A percentile compares a stretch with the other conserved stretches of the same genome.
phyloP scores from a whole-genome alignment of 1,140 invertebrate genomes.

The Thalassaphorura encarpata region DNA sequence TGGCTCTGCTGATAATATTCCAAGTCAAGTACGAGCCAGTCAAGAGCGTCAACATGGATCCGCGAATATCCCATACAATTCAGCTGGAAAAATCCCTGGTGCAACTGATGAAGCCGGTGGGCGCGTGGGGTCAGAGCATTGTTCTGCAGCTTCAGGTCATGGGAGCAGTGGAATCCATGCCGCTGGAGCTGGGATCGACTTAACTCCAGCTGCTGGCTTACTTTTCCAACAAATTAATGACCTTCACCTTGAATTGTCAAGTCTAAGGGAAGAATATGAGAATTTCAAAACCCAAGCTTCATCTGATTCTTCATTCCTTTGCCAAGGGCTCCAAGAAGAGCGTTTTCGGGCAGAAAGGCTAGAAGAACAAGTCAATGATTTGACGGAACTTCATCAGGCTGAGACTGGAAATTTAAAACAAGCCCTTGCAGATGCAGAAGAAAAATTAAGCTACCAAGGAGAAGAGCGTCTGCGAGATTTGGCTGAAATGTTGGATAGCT shows the following conservation, averaged over 20 bases:
- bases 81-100: too few species aligned
- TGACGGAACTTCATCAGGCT: conserved; percentile 90
- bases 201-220: too few species aligned
- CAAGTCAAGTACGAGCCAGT: conserved; percentile 76
- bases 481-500: conserved; percentile 87
- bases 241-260: conserved; percentile 44
- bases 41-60: too few species aligned
- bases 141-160: too few species aligned
- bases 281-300: conserved; percentile 47
- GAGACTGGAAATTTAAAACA: conserved; percentile 92
- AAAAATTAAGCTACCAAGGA: conserved; percentile 96
- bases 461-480: conserved; percentile 91
- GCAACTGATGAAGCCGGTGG: too few species aligned
- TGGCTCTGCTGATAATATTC: conserved; percentile 92
- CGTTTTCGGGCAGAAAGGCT: conserved; percentile 63
- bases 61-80: too few species aligned
- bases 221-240: too few species aligned
- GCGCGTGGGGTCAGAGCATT: too few species aligned
- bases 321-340: conserved; percentile 70
- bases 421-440: conserved; percentile 88
- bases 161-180: too few species aligned
- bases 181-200: too few species aligned
- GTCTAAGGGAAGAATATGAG: conserved; percentile 55
- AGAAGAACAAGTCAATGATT: conserved; percentile 93
- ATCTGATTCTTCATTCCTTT: conserved; percentile 46